Base-by-base conservation (phyloP, 2,113 vertebrate genomes). In the Oncorhynchus clarkii region DNA sequence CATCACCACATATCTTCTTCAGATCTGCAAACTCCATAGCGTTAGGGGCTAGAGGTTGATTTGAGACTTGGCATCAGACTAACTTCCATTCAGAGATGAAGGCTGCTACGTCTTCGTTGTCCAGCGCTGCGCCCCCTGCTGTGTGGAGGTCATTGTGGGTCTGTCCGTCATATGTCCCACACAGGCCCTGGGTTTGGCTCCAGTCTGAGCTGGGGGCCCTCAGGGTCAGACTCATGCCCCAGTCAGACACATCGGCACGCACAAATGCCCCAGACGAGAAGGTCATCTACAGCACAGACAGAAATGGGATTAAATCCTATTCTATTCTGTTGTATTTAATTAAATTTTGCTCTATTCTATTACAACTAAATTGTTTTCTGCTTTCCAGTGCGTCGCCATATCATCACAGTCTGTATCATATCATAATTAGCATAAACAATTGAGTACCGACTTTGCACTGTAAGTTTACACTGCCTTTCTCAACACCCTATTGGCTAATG, bases 151-250 rank as follows among this genome's bases (percentile, higher is more conserved):
- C 95, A 68, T 99, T 97, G 78, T 92, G 90, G 11, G 90, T 65
- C 62, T 78, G 89, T 82, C 94, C 94, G 11, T 98, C 95, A 75
- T 95, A 97, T 7, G 93, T 96, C 72, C 96, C 96, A 78, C 97
- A 97, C 69, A 98, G 93, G 51, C 97, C 97, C 78, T 94, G 0
- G 1, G 95, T 97, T 72, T 95, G 94, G 39, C 80, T 81, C 78
- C 92, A 90, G 86, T 98, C 96, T 0, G 92, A 88, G 77, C 94
- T 78, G 22, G 96, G 93, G 1, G 94, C 94, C 82, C 95, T 92
- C 60, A 97, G 81, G 0, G 95, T 97, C 82, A 97, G 81, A 88
- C 96, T 98, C 94, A 98, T 96, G 39, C 96, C 96, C 96, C 96
- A 97, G 66, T 92, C 87, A 2, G 94, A 94, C 64, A 98, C 92